Evolutionary conservation across 1,140 invertebrate genomes (phyloP), one percentile per base, ranked within the genome.

Genomic region (Drosophila kikkawai): DNA sequence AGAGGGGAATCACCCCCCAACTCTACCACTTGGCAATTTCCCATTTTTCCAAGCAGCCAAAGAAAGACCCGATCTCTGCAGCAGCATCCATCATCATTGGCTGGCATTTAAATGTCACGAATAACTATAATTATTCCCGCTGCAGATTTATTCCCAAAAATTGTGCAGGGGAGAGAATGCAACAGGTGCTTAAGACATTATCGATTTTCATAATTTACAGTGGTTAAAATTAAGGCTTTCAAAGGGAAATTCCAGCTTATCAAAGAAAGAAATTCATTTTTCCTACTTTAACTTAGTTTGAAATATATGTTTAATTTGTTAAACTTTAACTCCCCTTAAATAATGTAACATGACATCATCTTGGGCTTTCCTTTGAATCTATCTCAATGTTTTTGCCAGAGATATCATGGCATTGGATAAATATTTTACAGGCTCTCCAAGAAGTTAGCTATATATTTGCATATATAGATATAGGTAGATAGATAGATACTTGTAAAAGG

Each of bases 31-130:
- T 4, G 5, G 4, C 4, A 36, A 19, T 37, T 37, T 53, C 51
- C 34, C 51, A 19, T 17, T 36, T 51, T 26, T 19, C 12, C 51
- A 53, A 8, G 32, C 17, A 15, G 32, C 26, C 4, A 67, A 29
- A 48, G 37, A 34, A 50, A 29, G 13, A 22, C 8, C 15, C 22
- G 29, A 63, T 8, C n/a, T 13, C 19, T 12, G 12, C 39, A 29
- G 12, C 39, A 29, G 7, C 17, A 56, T 70, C 32, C 41, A 41
- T 73, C 66, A 42, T 59, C 44, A 51, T 59, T 37, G 41, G 13
- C 19, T 73, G 69, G 55, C 69, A 59, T 73, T 73, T 73, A 73
- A 73, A 73, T 73, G 67, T 17, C 67, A 17, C 67, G n/a, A 48
- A 58, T 50, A 12, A 48, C 51, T 44, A 48, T 73, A 29, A 70